Percentiles rank a stretch among this genome's conserved stretches.
Conservation (phyloP, 1,140 invertebrate species). For the Chionoecetes opilio region DNA sequence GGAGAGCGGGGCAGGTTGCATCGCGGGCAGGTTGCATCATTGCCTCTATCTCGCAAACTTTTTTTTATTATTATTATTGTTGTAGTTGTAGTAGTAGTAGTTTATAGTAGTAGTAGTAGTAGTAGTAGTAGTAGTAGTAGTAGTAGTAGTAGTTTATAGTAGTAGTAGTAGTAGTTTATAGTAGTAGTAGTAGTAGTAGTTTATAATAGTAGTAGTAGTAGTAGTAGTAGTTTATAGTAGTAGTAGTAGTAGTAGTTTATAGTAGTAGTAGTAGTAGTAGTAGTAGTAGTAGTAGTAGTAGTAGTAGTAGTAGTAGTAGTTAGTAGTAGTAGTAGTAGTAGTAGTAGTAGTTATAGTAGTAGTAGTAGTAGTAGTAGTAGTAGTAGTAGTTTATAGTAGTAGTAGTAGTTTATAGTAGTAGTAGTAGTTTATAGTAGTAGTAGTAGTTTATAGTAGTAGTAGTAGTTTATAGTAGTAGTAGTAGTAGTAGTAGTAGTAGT, state of each 20-base stretch:
- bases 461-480: background rate
- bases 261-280: no score
- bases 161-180: background rate
- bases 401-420: background rate
- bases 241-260: no score
- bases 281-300: no score
- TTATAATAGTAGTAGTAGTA: no score
- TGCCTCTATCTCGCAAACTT: no score
- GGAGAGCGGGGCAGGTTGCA: no score
- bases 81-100: background rate
- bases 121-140: constrained; percentile 11
- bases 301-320: background rate
- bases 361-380: no score
- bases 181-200: background rate
- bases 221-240: no score
- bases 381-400: background rate
- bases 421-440: background rate
- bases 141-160: background rate
- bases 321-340: background rate
- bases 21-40: no score
- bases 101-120: background rate
- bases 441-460: background rate
- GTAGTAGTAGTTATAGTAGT: no score
- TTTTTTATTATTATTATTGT: background rate
- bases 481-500: background rate